Percentiles rank a stretch among this genome's conserved stretches.
These are phyloP conservation scores for Varroa destructor DNA, from an alignment of 1,140 invertebrate species.

Conservation along the genomic window DNA sequence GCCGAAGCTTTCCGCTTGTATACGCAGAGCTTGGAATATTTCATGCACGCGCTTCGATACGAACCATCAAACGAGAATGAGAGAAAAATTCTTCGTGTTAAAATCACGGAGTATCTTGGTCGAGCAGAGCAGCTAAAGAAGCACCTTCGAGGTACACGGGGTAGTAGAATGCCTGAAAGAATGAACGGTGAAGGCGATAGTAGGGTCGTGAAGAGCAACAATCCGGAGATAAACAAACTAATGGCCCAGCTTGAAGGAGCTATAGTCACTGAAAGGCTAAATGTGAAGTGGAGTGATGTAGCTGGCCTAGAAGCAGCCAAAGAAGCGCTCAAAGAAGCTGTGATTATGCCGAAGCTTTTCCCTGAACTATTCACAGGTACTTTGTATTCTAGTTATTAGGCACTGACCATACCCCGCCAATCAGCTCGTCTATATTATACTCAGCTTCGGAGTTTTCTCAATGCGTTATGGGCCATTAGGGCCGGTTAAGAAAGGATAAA, in stretches of 20 bases:
- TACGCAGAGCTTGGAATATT: conserved; percentile 97
- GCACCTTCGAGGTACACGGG: conserved; percentile 55
- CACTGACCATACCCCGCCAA: conserved; percentile 4
- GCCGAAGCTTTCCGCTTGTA: conserved; percentile 86
- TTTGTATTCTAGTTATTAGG: background rate
- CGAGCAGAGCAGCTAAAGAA: conserved; percentile 93
- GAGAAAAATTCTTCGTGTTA: conserved; percentile 76
- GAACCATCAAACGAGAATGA: conserved; percentile 89
- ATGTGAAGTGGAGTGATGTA: conserved; percentile 94
- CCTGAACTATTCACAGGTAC: conserved; percentile 90
- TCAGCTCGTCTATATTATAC: background rate
- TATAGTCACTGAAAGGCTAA: conserved; percentile 89
- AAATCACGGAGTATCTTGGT: conserved; percentile 85
- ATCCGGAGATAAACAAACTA: conserved; percentile 90
- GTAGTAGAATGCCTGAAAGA: conserved; percentile 65
- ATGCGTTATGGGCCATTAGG: background rate
- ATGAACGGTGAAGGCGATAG: conserved; percentile 47
- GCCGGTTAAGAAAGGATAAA: background rate
- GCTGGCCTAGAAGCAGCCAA: conserved; percentile 93
- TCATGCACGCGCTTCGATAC: conserved; percentile 97
- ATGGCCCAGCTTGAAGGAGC: conserved; percentile 76
- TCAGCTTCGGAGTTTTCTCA: conserved; percentile 25
- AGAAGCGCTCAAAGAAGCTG: conserved; percentile 96
- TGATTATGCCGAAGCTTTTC: conserved; percentile 96
- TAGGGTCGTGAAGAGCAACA: conserved; percentile 49